Conservation (phyloP, 2,113 vertebrate species). For the Gymnobelideus leadbeateri region DNA sequence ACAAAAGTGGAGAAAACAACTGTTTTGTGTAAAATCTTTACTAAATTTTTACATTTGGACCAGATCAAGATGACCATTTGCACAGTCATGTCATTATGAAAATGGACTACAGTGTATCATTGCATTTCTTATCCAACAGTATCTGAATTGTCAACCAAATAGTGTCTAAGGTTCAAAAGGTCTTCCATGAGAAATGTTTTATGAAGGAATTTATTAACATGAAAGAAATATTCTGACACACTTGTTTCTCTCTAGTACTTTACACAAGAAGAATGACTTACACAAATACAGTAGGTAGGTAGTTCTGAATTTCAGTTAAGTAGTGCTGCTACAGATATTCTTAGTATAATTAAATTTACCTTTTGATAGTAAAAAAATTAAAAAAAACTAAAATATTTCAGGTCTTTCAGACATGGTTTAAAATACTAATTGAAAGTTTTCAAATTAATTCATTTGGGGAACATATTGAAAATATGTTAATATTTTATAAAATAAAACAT, state of each 20-base stretch:
- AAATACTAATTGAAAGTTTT: not conserved
- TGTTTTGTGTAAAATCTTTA: not conserved
- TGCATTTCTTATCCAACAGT: no score
- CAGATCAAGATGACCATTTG: not conserved
- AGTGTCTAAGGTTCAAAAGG: not conserved
- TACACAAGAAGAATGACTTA: not conserved
- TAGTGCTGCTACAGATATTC: not conserved
- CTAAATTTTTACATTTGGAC: not conserved
- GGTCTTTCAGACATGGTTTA: not conserved
- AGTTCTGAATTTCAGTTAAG: slow-evolving; percentile 47
- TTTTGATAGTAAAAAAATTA: not conserved
- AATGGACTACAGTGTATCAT: not conserved
- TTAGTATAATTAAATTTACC: not conserved
- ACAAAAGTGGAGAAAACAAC: not conserved
- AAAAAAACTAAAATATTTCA: not conserved
- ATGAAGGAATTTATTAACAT: slow-evolving; percentile 13
- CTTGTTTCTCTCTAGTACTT: not conserved
- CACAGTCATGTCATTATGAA: not conserved
- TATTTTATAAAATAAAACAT: not conserved
- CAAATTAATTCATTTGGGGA: slow-evolving; percentile 36
- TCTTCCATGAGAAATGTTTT: not conserved
- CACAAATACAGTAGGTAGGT: not conserved
- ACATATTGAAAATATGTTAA: not conserved
- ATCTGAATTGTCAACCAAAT: slow-evolving; percentile 1
- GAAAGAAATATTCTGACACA: not conserved